phyloP scores from a whole-genome alignment of 2,797 vertebrate species.

The Aulostomus chinensis region DNA sequence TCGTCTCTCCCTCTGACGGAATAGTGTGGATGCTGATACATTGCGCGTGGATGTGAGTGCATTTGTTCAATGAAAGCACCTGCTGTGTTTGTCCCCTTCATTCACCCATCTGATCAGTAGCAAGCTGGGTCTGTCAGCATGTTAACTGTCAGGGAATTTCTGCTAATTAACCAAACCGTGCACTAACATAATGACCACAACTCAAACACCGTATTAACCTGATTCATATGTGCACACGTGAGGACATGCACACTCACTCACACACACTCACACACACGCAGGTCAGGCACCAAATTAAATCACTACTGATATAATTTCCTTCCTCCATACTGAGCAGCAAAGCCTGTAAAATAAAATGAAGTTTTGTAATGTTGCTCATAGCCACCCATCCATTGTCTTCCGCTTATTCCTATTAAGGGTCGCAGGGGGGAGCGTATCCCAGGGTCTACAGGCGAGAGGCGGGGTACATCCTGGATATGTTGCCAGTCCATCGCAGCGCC shows the following conservation, averaged over 20 bases:
- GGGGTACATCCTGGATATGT: too few relatives aligned
- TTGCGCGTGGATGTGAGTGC: conserved; percentile 1
- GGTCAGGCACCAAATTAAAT: conserved; percentile 31
- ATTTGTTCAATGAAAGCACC: conserved; percentile 58
- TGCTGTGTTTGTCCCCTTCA: conserved; percentile 53
- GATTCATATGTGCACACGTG: too few relatives aligned
- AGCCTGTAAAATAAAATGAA: conserved; percentile 26
- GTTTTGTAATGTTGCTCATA: too few relatives aligned
- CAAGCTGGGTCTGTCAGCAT: conserved; percentile 42
- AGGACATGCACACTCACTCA: conserved; percentile 10
- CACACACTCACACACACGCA: conserved; percentile 7
- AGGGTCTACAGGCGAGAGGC: too few relatives aligned
- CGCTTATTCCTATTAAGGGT: too few relatives aligned
- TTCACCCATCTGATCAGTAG: conserved; percentile 56
- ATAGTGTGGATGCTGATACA: not conserved
- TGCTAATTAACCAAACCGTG: conserved; percentile 56
- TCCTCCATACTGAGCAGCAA: conserved; percentile 4
- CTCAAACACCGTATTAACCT: conserved; percentile 46
- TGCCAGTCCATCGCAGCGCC: too few relatives aligned
- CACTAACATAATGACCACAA: conserved; percentile 53
- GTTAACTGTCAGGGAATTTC: conserved; percentile 51
- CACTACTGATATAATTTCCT: conserved; percentile 17
- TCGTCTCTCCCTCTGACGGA: conserved; percentile 5
- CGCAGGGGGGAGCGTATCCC: too few relatives aligned
- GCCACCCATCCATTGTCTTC: too few relatives aligned